phyloP scores from a whole-genome alignment of 1,140 invertebrate species.

The Drosophila setifemur region DNA sequence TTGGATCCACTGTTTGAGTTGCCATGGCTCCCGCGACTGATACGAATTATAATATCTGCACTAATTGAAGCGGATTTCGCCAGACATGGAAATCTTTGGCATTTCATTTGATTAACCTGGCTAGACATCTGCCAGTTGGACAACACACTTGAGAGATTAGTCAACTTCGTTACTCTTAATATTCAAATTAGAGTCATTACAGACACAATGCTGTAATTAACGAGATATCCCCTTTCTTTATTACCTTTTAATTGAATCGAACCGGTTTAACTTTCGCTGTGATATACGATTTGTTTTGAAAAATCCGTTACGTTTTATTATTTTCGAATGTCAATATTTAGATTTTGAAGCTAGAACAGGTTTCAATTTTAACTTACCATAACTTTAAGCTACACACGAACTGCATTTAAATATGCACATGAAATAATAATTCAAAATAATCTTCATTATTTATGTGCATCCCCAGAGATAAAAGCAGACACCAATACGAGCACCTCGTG shows the following conservation, averaged over 20 bases:
- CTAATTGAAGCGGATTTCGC: constrained; percentile 40
- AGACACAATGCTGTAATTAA: too few species aligned
- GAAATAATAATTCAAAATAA: too few species aligned
- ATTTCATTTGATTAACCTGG: constrained; percentile 37
- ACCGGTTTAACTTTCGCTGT: constrained; percentile 1
- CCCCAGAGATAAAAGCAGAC: constrained; percentile 2
- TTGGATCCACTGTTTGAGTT: constrained; percentile 9
- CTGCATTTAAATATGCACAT: too few species aligned
- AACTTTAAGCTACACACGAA: too few species aligned
- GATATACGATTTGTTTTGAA: constrained; percentile 7
- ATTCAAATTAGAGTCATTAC: too few species aligned
- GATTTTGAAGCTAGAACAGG: too few species aligned
- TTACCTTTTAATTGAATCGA: too few species aligned
- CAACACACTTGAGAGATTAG: background rate
- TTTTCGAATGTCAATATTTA: constrained; percentile 10
- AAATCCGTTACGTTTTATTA: constrained; percentile 4
- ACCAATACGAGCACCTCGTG: background rate
- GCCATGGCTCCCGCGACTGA: background rate
- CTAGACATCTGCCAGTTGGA: constrained; percentile 13
- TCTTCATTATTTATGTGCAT: constrained; percentile 3
- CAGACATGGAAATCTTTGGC: constrained; percentile 42
- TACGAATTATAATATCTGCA: constrained; percentile 38
- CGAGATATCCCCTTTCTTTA: too few species aligned
- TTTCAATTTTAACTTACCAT: too few species aligned
- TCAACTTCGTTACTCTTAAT: too few species aligned